A percentile compares a stretch with the other conserved stretches of the same genome.
Conservation (phyloP, 2,888 invertebrate genomes). For the Adelognathus sp. region DNA sequence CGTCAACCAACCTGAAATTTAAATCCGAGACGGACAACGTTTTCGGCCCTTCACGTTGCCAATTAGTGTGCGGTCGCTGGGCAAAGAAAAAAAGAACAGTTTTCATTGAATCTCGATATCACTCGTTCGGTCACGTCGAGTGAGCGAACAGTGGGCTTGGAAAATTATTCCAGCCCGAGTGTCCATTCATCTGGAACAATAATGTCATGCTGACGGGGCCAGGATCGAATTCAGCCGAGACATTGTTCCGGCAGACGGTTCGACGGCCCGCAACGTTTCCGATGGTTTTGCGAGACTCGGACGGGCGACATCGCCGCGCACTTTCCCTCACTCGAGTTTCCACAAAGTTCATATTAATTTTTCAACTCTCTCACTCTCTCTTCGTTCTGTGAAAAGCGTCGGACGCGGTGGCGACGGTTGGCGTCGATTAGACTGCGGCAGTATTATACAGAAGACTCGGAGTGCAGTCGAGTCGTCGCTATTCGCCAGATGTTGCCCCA, state of each 20-base stretch:
- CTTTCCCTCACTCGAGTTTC: conserved; percentile 6
- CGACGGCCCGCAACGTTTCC: conserved; percentile 43
- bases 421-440: conserved; percentile 46
- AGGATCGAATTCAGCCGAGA: conserved; percentile 7
- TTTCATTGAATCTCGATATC: background rate
- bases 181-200: conserved; percentile 23
- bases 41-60: background rate
- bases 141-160: background rate
- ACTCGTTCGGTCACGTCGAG: background rate
- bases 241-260: conserved; percentile 10
- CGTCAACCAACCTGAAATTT: background rate
- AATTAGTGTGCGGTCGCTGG: too few relatives aligned
- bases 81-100: background rate
- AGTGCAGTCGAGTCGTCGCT: conserved; percentile 25
- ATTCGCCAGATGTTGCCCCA: conserved; percentile 54
- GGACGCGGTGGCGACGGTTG: conserved; percentile 54
- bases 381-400: conserved; percentile 34
- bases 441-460: conserved; percentile 34
- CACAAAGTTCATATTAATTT: conserved; percentile 61
- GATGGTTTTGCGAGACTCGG: conserved; percentile 28
- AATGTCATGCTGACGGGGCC: conserved; percentile 13
- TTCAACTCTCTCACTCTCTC: conserved; percentile 36
- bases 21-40: background rate
- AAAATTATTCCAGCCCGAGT: conserved; percentile 5
- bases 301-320: conserved; percentile 18